Percentiles rank a stretch among this genome's conserved stretches.
phyloP scores from a whole-genome alignment of 2,797 vertebrate genomes.

The Hoplostethus mediterraneus region DNA sequence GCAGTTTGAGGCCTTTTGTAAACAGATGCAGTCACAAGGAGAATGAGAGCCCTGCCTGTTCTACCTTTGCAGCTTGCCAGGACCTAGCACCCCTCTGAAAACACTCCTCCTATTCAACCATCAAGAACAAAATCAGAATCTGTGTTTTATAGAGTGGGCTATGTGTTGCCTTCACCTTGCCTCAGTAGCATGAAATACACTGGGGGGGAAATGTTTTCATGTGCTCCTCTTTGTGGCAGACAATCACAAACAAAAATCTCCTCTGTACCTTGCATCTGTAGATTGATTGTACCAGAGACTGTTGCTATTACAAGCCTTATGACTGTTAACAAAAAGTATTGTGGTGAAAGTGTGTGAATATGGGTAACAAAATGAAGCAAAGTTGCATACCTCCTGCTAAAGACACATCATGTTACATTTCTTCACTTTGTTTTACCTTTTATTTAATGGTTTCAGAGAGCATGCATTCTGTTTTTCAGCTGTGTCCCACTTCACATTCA shows the following conservation, averaged over 20 bases:
- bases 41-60: slow-evolving; percentile 78
- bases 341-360: not conserved
- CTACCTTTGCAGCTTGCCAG: not conserved
- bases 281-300: not conserved
- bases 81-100: slow-evolving; percentile 6
- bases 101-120: not conserved
- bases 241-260: not conserved
- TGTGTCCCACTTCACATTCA: not conserved
- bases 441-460: too few species aligned
- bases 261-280: not conserved
- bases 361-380: not conserved
- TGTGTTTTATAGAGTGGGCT: not conserved
- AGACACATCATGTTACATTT: too few species aligned
- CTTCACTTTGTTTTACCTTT: too few species aligned
- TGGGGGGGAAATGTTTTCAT: not conserved
- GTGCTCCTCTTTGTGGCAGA: not conserved
- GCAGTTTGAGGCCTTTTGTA: slow-evolving; percentile 97
- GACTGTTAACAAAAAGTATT: not conserved
- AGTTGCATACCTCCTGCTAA: not conserved
- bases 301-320: slow-evolving; percentile 8
- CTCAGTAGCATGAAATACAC: not conserved
- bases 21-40: slow-evolving; percentile 93
- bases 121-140: not conserved
- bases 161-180: not conserved
- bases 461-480: not conserved